Conservation (phyloP, 2,797 vertebrate species). For the Karalla daura region DNA sequence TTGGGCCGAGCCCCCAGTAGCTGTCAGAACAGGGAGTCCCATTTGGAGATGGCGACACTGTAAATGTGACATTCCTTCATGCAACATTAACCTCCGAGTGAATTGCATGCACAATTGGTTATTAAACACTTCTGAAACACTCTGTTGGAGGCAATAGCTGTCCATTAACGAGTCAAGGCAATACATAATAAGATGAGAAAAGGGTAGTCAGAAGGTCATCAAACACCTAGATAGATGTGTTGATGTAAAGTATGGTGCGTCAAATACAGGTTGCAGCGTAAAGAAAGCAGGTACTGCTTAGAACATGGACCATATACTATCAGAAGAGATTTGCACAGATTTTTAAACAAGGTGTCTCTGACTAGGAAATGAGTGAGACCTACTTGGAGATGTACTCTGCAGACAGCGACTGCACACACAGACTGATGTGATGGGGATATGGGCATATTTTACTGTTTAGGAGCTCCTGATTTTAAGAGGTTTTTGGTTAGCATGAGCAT, state of each 20-base stretch:
- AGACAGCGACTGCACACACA: conserved; percentile 12
- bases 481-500: neutral
- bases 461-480: neutral
- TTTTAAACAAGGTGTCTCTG: conserved; percentile 25
- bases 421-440: conserved; percentile 13
- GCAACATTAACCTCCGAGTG: conserved; percentile 86
- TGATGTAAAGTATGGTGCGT: conserved; percentile 31
- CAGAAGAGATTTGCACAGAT: conserved; percentile 23
- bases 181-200: conserved; percentile 75
- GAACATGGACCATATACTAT: conserved; percentile 16
- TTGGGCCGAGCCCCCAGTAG: conserved; percentile 53
- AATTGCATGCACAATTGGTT: conserved; percentile 88
- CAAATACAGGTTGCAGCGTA: conserved; percentile 28
- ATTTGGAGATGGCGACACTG: conserved; percentile 82
- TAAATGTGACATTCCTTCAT: conserved; percentile 89
- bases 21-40: conserved; percentile 74
- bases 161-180: conserved; percentile 82
- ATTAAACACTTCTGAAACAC: conserved; percentile 87
- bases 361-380: conserved; percentile 22
- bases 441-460: conserved; percentile 5
- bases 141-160: conserved; percentile 82
- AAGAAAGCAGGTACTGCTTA: conserved; percentile 22
- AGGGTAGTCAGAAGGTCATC: conserved; percentile 79
- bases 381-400: conserved; percentile 36
- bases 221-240: conserved; percentile 65